Conservation (phyloP, 2,113 vertebrate species). For the Oophaga pumilio region DNA sequence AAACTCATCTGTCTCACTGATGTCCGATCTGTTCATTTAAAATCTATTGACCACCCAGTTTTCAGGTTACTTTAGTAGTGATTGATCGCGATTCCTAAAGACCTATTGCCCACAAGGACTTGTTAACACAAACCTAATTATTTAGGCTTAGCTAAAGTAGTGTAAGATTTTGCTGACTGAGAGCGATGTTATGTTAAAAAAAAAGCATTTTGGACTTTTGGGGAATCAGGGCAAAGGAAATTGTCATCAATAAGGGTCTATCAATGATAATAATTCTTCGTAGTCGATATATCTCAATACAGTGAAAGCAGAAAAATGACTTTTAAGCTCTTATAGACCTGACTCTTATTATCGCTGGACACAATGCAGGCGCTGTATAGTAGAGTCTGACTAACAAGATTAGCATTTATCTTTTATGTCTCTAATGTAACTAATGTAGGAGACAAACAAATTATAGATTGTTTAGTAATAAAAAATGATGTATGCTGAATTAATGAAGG, state of each 20-base stretch:
- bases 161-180: not conserved
- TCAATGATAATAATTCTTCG: not conserved
- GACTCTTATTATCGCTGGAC: not conserved
- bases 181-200: not conserved
- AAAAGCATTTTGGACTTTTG: not conserved
- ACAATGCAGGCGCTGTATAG: not conserved
- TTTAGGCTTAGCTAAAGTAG: constrained; percentile 16
- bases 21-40: not conserved
- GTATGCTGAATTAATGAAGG: not conserved
- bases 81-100: not conserved
- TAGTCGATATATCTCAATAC: not conserved
- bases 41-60: not conserved
- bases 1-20: not conserved
- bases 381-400: not conserved
- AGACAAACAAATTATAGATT: not conserved
- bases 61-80: not conserved
- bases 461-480: not conserved
- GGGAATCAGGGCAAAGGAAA: not conserved
- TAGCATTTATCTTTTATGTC: not conserved
- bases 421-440: not conserved
- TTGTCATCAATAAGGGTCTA: not conserved
- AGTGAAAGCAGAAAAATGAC: not conserved
- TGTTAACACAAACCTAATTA: not conserved
- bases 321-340: not conserved
- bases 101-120: not conserved